A percentile compares a stretch with the other conserved stretches of the same genome.
Conservation (phyloP, 2,113 vertebrate genomes). For the Glareola pratincola region DNA sequence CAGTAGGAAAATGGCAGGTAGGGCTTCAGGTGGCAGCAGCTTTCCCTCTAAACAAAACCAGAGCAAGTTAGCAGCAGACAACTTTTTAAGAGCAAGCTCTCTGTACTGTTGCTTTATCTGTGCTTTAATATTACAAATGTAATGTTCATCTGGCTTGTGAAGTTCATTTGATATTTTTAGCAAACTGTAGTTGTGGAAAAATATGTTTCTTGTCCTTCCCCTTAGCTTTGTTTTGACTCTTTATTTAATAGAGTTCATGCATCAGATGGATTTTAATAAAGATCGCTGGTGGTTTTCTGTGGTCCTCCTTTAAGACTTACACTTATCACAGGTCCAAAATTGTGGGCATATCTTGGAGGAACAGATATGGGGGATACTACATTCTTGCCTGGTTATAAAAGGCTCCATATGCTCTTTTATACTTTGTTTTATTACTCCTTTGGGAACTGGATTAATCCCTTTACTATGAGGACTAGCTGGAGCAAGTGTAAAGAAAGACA, state of each 20-base stretch:
- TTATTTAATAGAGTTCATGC: background rate
- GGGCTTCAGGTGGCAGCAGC: constrained; percentile 58
- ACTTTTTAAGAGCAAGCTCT: background rate
- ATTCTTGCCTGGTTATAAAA: background rate
- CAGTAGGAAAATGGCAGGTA: background rate
- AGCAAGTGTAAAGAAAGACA: background rate
- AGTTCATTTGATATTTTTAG: background rate
- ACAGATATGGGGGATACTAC: background rate
- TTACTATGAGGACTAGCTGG: background rate
- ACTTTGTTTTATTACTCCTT: background rate
- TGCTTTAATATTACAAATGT: background rate
- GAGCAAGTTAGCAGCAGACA: background rate
- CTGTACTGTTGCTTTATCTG: background rate
- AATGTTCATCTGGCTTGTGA: background rate
- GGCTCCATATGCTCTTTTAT: background rate
- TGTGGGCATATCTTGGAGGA: background rate
- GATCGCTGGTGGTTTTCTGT: background rate
- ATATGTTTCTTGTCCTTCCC: background rate
- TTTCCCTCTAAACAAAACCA: constrained; percentile 8
- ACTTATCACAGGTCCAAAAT: background rate
- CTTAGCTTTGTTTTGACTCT: background rate
- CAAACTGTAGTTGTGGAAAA: background rate
- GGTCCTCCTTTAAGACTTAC: background rate
- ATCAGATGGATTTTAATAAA: background rate
- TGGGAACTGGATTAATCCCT: background rate